Conservation (phyloP, 1,140 invertebrate species). For the Lamellibrachia luymesi region DNA sequence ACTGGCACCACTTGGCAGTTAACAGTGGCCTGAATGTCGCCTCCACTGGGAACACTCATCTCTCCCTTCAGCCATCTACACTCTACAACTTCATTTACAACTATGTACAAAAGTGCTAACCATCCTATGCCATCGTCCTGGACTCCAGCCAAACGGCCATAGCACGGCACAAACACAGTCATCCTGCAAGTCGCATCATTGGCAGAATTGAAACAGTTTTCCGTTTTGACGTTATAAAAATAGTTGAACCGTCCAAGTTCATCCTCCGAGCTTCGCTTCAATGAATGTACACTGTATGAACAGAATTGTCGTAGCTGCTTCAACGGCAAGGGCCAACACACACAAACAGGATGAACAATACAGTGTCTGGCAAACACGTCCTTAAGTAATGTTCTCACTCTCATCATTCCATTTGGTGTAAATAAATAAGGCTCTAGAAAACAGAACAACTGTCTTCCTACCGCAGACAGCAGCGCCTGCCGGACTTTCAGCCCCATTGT, state of each 20-base stretch:
- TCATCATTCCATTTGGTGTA: constrained; percentile 1
- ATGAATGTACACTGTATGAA: not conserved
- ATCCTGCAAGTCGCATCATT: not conserved
- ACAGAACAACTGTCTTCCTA: not conserved
- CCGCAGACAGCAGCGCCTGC: not conserved
- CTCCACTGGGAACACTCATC: not conserved
- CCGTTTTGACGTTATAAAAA: not conserved
- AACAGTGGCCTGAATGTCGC: not conserved
- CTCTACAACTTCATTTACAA: constrained; percentile 5
- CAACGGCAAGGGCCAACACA: not conserved
- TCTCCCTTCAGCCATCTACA: not conserved
- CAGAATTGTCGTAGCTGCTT: not conserved
- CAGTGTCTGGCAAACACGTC: not conserved
- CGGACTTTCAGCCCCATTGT: too few relatives aligned
- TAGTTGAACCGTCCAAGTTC: not conserved
- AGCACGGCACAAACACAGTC: not conserved
- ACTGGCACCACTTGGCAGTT: not conserved
- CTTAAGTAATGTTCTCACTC: not conserved
- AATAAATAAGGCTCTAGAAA: not conserved
- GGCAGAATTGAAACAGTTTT: not conserved
- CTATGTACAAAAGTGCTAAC: not conserved
- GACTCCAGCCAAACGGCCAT: not conserved
- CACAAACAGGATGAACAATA: not conserved
- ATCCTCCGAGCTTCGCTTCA: not conserved
- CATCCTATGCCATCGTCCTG: not conserved